These are phyloP conservation scores for Drosophila cardini DNA, from an alignment of 1,140 invertebrate genomes.

Conservation along the genomic window DNA sequence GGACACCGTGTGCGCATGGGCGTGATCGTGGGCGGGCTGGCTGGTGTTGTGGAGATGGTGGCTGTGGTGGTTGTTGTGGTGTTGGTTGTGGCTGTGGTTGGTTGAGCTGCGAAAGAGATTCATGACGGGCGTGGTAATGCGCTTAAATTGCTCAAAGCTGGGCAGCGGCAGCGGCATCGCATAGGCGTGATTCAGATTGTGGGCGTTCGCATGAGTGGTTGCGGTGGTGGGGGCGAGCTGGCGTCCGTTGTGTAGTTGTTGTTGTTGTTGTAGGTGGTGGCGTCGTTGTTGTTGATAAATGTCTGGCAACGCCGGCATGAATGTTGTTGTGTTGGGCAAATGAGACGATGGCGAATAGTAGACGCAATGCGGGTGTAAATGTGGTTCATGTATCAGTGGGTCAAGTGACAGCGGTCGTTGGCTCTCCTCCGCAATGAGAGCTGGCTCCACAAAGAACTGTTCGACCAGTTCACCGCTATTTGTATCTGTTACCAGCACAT, in stretches of 20 bases:
- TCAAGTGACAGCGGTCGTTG: conserved; percentile 36
- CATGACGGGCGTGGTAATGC: conserved; percentile 77
- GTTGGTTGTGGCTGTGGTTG: neutral
- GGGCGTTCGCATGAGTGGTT: conserved; percentile 48
- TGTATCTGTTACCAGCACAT: conserved; percentile 69
- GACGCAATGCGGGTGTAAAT: conserved; percentile 67
- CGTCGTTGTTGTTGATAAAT: conserved; percentile 47
- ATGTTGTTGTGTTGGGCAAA: conserved; percentile 50
- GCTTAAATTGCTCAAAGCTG: conserved; percentile 80
- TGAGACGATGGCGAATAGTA: conserved; percentile 65
- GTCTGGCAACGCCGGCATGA: conserved; percentile 40
- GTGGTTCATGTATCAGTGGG: conserved; percentile 52
- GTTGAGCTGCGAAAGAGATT: conserved; percentile 83
- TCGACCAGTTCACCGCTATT: conserved; percentile 74
- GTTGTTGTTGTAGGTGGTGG: conserved; percentile 27
- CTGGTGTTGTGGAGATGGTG: conserved; percentile 23
- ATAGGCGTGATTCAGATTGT: conserved; percentile 37
- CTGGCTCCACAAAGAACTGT: conserved; percentile 74
- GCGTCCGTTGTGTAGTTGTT: conserved; percentile 62
- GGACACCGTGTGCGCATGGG: conserved; percentile 68
- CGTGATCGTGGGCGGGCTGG: conserved; percentile 56
- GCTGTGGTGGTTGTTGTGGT: conserved; percentile 19
- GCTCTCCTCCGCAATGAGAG: conserved; percentile 63
- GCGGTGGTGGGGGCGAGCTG: conserved; percentile 58
- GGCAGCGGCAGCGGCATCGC: conserved; percentile 58